phyloP scores from a whole-genome alignment of 2,888 invertebrate genomes.

The Drosophila mayaguana region DNA sequence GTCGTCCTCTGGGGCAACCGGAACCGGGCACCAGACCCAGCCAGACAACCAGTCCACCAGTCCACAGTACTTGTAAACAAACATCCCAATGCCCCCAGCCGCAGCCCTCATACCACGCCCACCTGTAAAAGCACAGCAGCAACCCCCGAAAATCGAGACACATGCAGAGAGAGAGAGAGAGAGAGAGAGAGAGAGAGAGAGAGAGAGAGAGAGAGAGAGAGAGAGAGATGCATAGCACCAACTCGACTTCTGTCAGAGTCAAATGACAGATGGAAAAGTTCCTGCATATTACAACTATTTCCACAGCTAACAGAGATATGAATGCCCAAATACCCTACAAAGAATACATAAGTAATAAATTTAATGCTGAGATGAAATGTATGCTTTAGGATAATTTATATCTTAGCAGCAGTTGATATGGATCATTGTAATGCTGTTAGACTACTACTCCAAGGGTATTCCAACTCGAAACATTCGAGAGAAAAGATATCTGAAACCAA shows the following conservation, averaged over 20 bases:
- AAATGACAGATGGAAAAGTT: slow-evolving; percentile 57
- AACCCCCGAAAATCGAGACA: slow-evolving; percentile 50
- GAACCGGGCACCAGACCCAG: slow-evolving; percentile 50
- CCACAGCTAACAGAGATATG: neutral
- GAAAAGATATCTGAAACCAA: too few species aligned
- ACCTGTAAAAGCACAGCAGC: slow-evolving; percentile 71
- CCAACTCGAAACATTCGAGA: too few species aligned
- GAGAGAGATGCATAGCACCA: slow-evolving; percentile 11
- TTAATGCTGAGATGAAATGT: too few species aligned
- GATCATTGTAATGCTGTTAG: too few species aligned
- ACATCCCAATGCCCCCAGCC: slow-evolving; percentile 19
- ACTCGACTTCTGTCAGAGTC: slow-evolving; percentile 59
- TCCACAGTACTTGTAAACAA: slow-evolving; percentile 54
- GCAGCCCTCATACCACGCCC: neutral
- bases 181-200: slow-evolving; percentile 18
- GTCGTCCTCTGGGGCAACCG: slow-evolving; percentile 49
- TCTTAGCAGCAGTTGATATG: too few species aligned
- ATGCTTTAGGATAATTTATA: too few species aligned
- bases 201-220: slow-evolving; percentile 4
- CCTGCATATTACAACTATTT: neutral
- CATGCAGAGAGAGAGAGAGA: slow-evolving; percentile 11
- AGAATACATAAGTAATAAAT: neutral
- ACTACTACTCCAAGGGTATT: too few species aligned
- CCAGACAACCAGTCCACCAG: slow-evolving; percentile 38
- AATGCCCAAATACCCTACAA: neutral